A percentile compares a stretch with the other conserved stretches of the same genome.
Evolutionary conservation across 2,797 vertebrate genomes (phyloP).

Genomic region (Muraenolepis orangiensis): DNA sequence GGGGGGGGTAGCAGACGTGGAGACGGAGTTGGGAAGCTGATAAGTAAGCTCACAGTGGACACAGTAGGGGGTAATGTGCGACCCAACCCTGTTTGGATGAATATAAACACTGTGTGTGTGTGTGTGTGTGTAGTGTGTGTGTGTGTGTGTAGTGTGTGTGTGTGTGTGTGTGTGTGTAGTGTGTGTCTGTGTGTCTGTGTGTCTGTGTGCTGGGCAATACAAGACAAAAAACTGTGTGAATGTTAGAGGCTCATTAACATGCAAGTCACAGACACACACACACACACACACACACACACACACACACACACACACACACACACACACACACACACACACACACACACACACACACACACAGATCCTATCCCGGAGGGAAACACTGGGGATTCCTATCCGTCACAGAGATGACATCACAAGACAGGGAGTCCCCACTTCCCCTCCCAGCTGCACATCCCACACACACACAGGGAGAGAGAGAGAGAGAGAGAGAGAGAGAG

Average conservation of each 20-base stretch:
- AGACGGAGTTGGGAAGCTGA: too few species aligned
- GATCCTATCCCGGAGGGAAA: constrained; percentile 14
- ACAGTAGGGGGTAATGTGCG: too few species aligned
- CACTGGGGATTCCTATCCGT: constrained; percentile 67
- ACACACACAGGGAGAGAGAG: constrained; percentile 35
- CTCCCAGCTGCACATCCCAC: not conserved
- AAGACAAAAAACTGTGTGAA: constrained; percentile 23
- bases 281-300: constrained; percentile 22
- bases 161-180: not conserved
- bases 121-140: not conserved
- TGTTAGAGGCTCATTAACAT: constrained; percentile 42
- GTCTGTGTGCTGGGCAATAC: constrained; percentile 1
- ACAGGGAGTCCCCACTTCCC: not conserved
- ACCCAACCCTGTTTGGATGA: too few species aligned
- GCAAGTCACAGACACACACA: constrained; percentile 44
- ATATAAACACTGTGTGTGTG: not conserved
- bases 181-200: not conserved
- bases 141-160: constrained; percentile 2
- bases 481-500: constrained; percentile 33
- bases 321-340: constrained; percentile 33
- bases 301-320: constrained; percentile 22
- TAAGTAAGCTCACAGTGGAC: too few species aligned
- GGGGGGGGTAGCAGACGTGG: too few species aligned
- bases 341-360: constrained; percentile 20
- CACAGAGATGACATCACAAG: constrained; percentile 68